Evolutionary conservation across 2,797 vertebrate species (phyloP).

Genomic region (Sparidentex hasta): DNA sequence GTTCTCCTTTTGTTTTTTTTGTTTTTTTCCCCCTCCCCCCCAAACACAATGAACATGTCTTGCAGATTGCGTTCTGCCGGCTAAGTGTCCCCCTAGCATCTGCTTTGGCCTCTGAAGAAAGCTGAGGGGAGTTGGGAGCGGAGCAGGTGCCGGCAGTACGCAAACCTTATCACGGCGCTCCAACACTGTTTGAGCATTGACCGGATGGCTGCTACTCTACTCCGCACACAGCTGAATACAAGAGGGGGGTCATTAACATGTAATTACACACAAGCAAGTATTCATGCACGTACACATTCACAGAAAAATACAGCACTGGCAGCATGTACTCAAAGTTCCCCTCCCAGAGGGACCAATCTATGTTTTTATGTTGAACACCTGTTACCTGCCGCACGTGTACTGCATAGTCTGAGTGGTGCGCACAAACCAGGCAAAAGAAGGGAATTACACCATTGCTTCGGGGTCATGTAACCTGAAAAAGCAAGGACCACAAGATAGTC

Average conservation of each 20-base stretch:
- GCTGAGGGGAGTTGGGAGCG: slow-evolving; percentile 53
- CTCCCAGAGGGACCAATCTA: slow-evolving; percentile 78
- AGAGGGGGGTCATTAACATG: slow-evolving; percentile 75
- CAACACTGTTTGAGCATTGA: slow-evolving; percentile 48
- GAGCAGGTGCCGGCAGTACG: slow-evolving; percentile 66
- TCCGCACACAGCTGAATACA: slow-evolving; percentile 65
- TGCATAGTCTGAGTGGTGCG: slow-evolving; percentile 29
- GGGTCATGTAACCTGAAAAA: slow-evolving; percentile 63
- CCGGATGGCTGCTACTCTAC: slow-evolving; percentile 55
- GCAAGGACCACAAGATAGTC: slow-evolving; percentile 42
- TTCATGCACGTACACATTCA: slow-evolving; percentile 19
- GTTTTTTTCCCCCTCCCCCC: slow-evolving; percentile 43
- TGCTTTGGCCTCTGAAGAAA: slow-evolving; percentile 64
- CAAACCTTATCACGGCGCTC: slow-evolving; percentile 55
- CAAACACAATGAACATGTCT: slow-evolving; percentile 56
- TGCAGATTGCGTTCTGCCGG: slow-evolving; percentile 71
- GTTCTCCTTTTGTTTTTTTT: slow-evolving; percentile 40
- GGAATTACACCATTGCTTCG: slow-evolving; percentile 56
- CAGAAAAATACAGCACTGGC: slow-evolving; percentile 40
- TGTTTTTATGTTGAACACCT: slow-evolving; percentile 77
- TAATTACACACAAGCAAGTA: slow-evolving; percentile 64
- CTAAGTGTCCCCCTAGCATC: slow-evolving; percentile 72
- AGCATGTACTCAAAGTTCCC: slow-evolving; percentile 52
- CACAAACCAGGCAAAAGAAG: slow-evolving; percentile 32
- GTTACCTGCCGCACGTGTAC: slow-evolving; percentile 63